Base-by-base conservation (phyloP, 2,888 invertebrate species). In the Lordiphosa andalusiaca region DNA sequence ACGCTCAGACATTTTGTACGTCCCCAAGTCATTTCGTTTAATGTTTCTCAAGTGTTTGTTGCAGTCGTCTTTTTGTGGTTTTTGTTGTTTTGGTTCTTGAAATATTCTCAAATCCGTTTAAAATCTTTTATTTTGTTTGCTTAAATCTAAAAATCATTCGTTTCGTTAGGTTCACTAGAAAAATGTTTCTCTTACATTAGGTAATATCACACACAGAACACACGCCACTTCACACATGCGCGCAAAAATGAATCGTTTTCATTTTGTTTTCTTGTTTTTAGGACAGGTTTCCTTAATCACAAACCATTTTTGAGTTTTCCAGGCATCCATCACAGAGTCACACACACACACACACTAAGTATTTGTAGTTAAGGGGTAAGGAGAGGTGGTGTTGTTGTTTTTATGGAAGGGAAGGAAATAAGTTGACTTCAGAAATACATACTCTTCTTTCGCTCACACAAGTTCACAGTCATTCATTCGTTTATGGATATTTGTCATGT, bases 131-230 rank as follows among this genome's bases (percentile, higher is more conserved):
- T 30, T 54, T 70, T 44, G 9, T 51, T 60, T 58, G 16, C 81
- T 81, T 86, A 81, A 53, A 67, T 53, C 60, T 74, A 71, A 33
- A 46, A 41, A 39, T 59, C 60, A 70, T 73, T 70, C 77, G 55
- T 74, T 53, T 56, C 39, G n/a, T 38, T 44, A 10, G 19, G 30
- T 69, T 69, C 58, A 60, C 57, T 69, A 70, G 65, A 77, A 65
- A 51, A 64, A 59, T 66, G 53, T 40, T 64, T 13, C 16, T 35
- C 74, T 80, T 80, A 80, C 74, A 65, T 78, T 75, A 59, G 57
- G 63, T 80, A 84, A 78, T 80, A 80, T 80, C 80, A 80, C 80
- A 84, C 80, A 82, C 44, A 30, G 33, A 33, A 62, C 78, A 84
- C 84, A 66, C 60, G 53, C 38, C 62, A 64, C 65, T 46, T 38